These are phyloP conservation scores for Gobius niger DNA, from an alignment of 2,113 vertebrate species.

Conservation along the genomic window DNA sequence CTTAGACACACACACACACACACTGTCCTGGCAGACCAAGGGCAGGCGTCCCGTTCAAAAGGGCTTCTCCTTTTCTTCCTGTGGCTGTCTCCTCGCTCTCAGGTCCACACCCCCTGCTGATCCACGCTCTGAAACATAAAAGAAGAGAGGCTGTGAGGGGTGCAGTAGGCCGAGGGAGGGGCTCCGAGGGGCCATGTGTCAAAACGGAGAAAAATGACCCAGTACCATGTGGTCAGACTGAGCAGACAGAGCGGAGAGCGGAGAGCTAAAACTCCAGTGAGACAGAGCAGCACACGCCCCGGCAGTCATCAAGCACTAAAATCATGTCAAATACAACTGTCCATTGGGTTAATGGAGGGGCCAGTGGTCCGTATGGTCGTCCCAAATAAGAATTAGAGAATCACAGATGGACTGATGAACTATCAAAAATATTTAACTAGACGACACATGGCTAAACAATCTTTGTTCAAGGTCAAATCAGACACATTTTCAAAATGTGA, in stretches of 20 bases:
- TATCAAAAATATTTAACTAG: no score
- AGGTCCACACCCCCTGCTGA: constrained; percentile 69
- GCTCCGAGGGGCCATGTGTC: constrained; percentile 62
- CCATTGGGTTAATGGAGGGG: constrained; percentile 51
- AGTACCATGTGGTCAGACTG: constrained; percentile 64
- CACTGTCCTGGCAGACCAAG: neutral
- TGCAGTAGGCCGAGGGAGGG: constrained; percentile 36
- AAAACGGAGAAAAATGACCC: constrained; percentile 62
- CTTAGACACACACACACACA: constrained; percentile 52
- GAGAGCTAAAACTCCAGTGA: constrained; percentile 37
- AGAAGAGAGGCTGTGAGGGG: constrained; percentile 20
- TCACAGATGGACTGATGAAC: constrained; percentile 53
- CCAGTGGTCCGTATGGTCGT: constrained; percentile 50
- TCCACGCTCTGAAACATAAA: constrained; percentile 57
- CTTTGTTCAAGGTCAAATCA: neutral
- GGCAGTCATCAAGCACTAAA: constrained; percentile 16
- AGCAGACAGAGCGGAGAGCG: constrained; percentile 31
- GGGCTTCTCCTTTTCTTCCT: constrained; percentile 22
- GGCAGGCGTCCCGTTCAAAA: constrained; percentile 9
- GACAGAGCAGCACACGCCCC: constrained; percentile 12
- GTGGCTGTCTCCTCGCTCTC: constrained; percentile 30
- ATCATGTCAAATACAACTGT: constrained; percentile 13
- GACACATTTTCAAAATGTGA: constrained; percentile 13
- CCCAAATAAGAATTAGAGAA: constrained; percentile 42
- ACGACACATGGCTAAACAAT: constrained; percentile 14